phyloP scores from a whole-genome alignment of 2,797 vertebrate species.

The Lophura swinhoii region DNA sequence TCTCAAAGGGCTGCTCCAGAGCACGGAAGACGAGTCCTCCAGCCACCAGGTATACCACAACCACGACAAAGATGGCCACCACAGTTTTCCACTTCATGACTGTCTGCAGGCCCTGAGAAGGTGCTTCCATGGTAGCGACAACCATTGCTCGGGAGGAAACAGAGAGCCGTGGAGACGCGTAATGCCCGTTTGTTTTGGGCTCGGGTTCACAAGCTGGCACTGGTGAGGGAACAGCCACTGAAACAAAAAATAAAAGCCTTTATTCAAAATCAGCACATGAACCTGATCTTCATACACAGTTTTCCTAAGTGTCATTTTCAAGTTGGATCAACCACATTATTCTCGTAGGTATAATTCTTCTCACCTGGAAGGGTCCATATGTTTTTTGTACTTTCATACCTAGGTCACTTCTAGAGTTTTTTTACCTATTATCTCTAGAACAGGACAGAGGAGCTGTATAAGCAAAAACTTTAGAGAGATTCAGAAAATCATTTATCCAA shows the following conservation, averaged over 20 bases:
- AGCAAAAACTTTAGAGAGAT: not conserved
- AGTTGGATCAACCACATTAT: not conserved
- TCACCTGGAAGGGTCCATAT: not conserved
- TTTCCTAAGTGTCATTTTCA: not conserved
- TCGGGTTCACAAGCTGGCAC: conserved; percentile 85
- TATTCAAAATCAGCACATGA: not conserved
- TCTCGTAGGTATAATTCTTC: not conserved
- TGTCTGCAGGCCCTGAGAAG: conserved; percentile 86
- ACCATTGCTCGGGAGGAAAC: conserved; percentile 89
- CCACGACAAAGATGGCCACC: conserved; percentile 93
- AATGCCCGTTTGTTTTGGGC: conserved; percentile 84
- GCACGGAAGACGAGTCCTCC: conserved; percentile 92
- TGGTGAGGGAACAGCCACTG: conserved; percentile 88
- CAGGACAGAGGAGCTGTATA: not conserved
- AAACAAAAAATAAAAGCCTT: conserved; percentile 70
- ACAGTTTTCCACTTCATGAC: conserved; percentile 99
- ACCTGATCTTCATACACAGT: not conserved
- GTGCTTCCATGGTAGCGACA: conserved; percentile 90
- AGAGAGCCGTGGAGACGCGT: conserved; percentile 83
- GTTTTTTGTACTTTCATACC: not conserved
- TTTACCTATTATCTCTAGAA: not conserved
- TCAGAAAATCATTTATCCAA: not conserved
- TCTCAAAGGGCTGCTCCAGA: conserved; percentile 93
- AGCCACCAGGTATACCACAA: conserved; percentile 91
- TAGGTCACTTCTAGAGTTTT: not conserved